Conservation (phyloP, 2,113 vertebrate genomes). For the Phaethon lepturus region DNA sequence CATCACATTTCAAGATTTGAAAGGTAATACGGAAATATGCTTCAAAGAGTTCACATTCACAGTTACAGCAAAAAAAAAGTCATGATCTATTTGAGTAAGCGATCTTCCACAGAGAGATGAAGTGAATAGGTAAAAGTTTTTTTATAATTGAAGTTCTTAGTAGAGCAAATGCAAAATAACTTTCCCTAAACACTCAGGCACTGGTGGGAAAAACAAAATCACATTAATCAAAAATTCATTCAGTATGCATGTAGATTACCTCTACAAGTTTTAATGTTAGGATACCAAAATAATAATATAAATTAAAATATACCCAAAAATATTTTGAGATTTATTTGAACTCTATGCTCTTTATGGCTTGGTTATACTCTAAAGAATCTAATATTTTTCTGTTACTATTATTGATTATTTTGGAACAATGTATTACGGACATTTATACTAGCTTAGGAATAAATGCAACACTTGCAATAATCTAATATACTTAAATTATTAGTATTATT, state of each 20-base stretch:
- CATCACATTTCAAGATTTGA: neutral
- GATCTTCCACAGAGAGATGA: neutral
- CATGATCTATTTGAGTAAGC: neutral
- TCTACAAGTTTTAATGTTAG: neutral
- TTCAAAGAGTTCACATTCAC: neutral
- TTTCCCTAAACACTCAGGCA: neutral
- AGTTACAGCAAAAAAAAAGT: neutral
- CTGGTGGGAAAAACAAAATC: neutral
- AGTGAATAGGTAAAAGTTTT: neutral
- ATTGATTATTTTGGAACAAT: neutral
- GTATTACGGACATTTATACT: neutral
- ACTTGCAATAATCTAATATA: neutral
- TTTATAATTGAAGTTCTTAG: neutral
- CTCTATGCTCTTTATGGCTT: neutral
- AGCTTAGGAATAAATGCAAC: neutral
- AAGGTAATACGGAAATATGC: neutral
- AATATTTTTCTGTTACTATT: neutral
- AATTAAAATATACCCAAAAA: no score
- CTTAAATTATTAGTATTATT: neutral
- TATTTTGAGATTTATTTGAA: neutral
- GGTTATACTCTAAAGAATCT: neutral
- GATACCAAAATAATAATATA: neutral
- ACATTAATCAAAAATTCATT: neutral
- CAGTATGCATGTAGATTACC: neutral
- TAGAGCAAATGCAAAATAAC: neutral